Base-by-base conservation (phyloP, 2,113 vertebrate genomes). In the Capra hircus region DNA sequence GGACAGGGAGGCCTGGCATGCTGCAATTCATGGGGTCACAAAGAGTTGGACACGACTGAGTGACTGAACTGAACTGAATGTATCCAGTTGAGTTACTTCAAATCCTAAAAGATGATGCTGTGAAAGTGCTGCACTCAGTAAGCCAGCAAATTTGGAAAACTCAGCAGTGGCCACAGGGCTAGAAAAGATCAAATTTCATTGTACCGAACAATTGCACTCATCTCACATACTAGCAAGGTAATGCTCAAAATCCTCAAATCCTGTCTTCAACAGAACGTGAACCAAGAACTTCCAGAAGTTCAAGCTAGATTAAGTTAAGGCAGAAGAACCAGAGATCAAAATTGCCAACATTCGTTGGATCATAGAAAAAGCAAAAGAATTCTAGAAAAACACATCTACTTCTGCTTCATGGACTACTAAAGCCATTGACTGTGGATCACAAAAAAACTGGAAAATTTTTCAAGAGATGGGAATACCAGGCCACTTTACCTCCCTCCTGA, bases 301-400 rank as follows among this genome's bases (percentile, higher is more conserved):
- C 33, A n/a, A 67, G 33, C 16, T 67, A 67, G 33, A n/a, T 67
- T 67, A n/a, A 67, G 62, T n/a, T n/a, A 67, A 67, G 33, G 7
- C 15, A 67, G 62, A 67, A 33, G 33, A 67, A 67, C 62, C 62
- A 67, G 62, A 67, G 62, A 67, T n/a, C 33, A n/a, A 67, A 67
- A 67, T 67, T 67, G 7, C 33, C 62, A 67, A 19, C 16, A n/a
- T n/a, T 16, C 0, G 0, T 8, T n/a, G 62, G 33, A n/a, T n/a
- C 62, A 64, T n/a, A 64, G 7, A 64, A 64, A 64, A 64, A 64
- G 3, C 62, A 67, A 64, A 30, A 64, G 62, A 8, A 67, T n/a
- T 67, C 62, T 13, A 19, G 62, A 67, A 67, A n/a, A 67, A 9
- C 16, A 64, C 33, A 67, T 67, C 33, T 17, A 67, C 16, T n/a